Conservation (phyloP, 2,113 vertebrate genomes). For the Malurus alboscapulatus region DNA sequence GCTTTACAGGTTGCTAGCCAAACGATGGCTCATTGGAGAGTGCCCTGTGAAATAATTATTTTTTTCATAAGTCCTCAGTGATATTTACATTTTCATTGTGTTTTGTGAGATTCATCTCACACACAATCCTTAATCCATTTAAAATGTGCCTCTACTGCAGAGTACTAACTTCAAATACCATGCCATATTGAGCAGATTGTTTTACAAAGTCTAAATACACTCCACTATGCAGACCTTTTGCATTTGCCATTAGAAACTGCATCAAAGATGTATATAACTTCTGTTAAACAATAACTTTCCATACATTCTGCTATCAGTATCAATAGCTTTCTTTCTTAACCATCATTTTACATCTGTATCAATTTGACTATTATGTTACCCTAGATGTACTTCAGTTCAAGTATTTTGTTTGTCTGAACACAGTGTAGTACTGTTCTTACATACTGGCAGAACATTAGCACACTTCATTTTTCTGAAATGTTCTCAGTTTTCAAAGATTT, state of each 20-base stretch:
- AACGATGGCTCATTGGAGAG: neutral
- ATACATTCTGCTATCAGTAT: neutral
- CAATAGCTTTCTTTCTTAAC: neutral
- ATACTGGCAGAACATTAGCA: neutral
- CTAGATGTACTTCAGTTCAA: neutral
- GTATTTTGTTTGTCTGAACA: neutral
- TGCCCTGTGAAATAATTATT: neutral
- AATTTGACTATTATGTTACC: neutral
- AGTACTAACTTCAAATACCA: neutral
- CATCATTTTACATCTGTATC: neutral
- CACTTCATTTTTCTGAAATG: neutral
- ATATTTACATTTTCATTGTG: neutral
- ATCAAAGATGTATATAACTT: neutral
- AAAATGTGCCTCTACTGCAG: neutral
- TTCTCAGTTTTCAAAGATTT: neutral
- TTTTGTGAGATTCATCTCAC: neutral
- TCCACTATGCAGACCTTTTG: neutral
- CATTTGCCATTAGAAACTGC: neutral
- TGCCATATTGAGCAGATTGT: neutral
- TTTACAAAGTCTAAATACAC: neutral
- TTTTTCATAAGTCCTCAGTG: neutral
- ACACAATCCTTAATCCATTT: neutral
- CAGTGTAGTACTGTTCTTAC: neutral
- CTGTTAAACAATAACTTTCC: neutral
- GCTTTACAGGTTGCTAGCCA: neutral